Evolutionary conservation across 2,113 vertebrate species (phyloP).

Genomic region (Chunga burmeisteri): DNA sequence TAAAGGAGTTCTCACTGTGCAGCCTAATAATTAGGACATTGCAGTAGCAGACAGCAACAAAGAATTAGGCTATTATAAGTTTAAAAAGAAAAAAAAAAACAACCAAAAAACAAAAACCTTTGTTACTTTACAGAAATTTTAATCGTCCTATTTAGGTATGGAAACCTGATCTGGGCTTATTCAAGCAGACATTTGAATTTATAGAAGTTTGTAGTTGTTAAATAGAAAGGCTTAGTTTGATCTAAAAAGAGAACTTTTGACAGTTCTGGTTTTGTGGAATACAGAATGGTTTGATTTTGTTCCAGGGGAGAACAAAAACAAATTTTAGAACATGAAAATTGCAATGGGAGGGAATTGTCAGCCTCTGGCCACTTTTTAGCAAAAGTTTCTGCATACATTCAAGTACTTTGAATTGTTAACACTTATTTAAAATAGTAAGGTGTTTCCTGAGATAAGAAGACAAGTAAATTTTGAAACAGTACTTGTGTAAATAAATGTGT

Average conservation of each 20-base stretch:
- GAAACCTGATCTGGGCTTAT: background rate
- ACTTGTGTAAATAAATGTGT: slow-evolving; percentile 45
- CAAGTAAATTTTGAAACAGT: slow-evolving; percentile 7
- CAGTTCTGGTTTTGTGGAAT: background rate
- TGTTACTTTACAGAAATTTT: background rate
- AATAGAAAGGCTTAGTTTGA: background rate
- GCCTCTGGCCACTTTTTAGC: background rate
- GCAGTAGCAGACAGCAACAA: background rate
- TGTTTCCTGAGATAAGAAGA: slow-evolving; percentile 62
- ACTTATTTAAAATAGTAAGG: slow-evolving; percentile 40
- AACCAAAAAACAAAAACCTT: background rate
- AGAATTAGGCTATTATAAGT: background rate
- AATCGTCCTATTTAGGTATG: background rate
- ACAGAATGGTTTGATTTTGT: slow-evolving; percentile 31
- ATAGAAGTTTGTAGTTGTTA: background rate
- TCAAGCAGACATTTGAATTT: background rate
- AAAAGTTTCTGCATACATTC: slow-evolving; percentile 27
- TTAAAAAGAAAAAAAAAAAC: background rate
- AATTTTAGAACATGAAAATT: slow-evolving; percentile 29
- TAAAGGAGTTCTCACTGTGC: background rate
- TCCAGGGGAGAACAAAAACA: slow-evolving; percentile 26
- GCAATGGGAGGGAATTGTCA: background rate
- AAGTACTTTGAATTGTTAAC: slow-evolving; percentile 35
- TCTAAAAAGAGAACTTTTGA: background rate
- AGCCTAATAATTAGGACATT: slow-evolving; percentile 6